These are phyloP conservation scores for Drosophila bifasciata DNA, from an alignment of 1,140 invertebrate species.

Conservation along the genomic window DNA sequence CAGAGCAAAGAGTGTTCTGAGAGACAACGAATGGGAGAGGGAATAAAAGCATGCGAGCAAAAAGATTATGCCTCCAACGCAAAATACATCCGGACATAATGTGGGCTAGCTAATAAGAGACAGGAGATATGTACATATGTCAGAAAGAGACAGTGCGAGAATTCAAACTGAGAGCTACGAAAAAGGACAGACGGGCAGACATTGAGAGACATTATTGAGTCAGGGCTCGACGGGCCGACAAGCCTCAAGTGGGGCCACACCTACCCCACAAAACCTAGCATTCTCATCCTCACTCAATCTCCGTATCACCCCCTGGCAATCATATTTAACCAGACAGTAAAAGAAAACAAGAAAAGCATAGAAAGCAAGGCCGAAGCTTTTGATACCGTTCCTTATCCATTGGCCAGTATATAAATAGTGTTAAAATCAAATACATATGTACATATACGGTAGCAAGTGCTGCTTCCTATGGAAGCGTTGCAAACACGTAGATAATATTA, in stretches of 20 bases:
- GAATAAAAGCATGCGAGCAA: conserved; percentile 24
- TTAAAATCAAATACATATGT: too few species aligned
- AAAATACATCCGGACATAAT: conserved; percentile 64
- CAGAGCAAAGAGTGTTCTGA: conserved; percentile 10
- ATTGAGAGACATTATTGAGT: conserved; percentile 26
- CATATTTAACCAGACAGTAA: conserved; percentile 53
- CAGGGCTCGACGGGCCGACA: conserved; percentile 40
- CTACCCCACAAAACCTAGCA: conserved; percentile 20
- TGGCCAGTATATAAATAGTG: too few species aligned
- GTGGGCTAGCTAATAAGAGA: conserved; percentile 62
- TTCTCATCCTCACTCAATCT: background rate
- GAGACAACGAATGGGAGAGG: conserved; percentile 6
- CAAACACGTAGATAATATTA: too few species aligned
- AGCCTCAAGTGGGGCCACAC: conserved; percentile 63
- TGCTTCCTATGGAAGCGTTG: too few species aligned
- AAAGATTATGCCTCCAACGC: conserved; percentile 47
- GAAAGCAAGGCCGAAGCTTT: conserved; percentile 6
- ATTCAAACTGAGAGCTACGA: conserved; percentile 12
- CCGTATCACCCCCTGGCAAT: conserved; percentile 31
- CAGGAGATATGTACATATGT: conserved; percentile 13
- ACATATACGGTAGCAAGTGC: too few species aligned
- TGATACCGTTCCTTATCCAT: too few species aligned
- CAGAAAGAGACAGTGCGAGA: conserved; percentile 4
- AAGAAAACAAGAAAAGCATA: conserved; percentile 23
- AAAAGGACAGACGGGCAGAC: conserved; percentile 17